phyloP scores from a whole-genome alignment of 2,113 vertebrate genomes.

The Gobio gobio region DNA sequence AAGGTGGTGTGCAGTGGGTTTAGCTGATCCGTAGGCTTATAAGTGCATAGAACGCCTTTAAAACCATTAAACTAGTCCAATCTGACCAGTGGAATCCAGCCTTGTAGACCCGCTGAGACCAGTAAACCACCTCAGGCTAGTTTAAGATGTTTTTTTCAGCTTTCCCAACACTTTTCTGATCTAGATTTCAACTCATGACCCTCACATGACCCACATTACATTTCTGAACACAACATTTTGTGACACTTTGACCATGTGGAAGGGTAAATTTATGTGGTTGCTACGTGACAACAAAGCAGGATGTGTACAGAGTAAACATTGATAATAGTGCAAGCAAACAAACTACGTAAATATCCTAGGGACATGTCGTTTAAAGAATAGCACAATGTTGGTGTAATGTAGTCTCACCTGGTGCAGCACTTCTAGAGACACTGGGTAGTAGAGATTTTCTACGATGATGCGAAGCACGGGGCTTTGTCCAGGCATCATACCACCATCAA shows the following conservation, averaged over 20 bases:
- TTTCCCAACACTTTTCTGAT: not conserved
- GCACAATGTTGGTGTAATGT: not conserved
- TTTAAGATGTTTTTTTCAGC: not conserved
- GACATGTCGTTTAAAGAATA: not conserved
- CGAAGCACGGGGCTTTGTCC: conserved; percentile 79
- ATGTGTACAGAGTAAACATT: not conserved
- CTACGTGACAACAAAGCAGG: not conserved
- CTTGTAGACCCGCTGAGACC: not conserved
- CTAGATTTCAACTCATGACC: not conserved
- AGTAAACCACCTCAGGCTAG: not conserved
- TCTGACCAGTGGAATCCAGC: not conserved
- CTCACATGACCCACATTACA: not conserved
- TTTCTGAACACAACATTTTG: not conserved
- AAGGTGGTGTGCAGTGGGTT: not conserved
- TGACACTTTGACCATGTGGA: not conserved
- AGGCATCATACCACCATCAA: conserved; percentile 65
- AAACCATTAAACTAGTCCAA: not conserved
- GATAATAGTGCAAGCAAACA: not conserved
- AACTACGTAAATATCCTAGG: not conserved
- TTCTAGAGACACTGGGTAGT: conserved; percentile 83
- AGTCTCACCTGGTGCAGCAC: conserved; percentile 81
- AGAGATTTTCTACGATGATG: conserved; percentile 82
- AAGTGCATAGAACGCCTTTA: not conserved
- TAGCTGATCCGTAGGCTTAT: not conserved
- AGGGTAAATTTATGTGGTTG: not conserved